Conservation (phyloP, 2,797 vertebrate genomes). For the Pangasius macronema region DNA sequence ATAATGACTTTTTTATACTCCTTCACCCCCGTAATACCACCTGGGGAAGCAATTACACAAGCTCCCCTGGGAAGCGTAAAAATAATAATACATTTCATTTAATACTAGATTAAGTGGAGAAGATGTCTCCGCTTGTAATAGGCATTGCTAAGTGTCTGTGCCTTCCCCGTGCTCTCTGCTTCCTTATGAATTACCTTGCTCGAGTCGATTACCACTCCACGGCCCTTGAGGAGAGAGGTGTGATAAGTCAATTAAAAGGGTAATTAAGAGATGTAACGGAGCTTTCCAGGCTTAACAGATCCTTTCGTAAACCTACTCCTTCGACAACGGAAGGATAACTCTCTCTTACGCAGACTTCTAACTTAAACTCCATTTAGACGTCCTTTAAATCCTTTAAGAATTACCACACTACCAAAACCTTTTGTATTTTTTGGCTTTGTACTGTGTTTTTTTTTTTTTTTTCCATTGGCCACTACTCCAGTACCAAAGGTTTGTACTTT, state of each 20-base stretch:
- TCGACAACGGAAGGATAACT: too few relatives aligned
- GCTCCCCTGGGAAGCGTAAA: constrained; percentile 64
- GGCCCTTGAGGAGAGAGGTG: constrained; percentile 64
- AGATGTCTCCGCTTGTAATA: constrained; percentile 68
- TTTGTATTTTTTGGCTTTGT: too few relatives aligned
- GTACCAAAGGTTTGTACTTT: neutral
- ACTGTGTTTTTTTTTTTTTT: too few relatives aligned
- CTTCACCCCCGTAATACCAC: constrained; percentile 60
- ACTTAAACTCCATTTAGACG: too few relatives aligned
- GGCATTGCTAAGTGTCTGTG: constrained; percentile 69
- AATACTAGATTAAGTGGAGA: constrained; percentile 72
- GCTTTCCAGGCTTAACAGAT: constrained; percentile 61
- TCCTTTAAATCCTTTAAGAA: too few relatives aligned
- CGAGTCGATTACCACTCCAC: constrained; percentile 58
- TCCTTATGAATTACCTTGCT: constrained; percentile 68
- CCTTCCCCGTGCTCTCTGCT: constrained; percentile 59
- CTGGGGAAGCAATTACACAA: constrained; percentile 66
- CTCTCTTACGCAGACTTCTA: too few relatives aligned
- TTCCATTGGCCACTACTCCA: neutral
- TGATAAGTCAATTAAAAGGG: constrained; percentile 73
- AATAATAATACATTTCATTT: constrained; percentile 73
- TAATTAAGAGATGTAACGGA: constrained; percentile 62
- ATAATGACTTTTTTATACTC: constrained; percentile 69
- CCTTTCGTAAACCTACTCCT: too few relatives aligned
- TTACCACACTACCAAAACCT: too few relatives aligned